Evolutionary conservation across 2,888 invertebrate genomes (phyloP).

Genomic region (Zaprionus lineosus): DNA sequence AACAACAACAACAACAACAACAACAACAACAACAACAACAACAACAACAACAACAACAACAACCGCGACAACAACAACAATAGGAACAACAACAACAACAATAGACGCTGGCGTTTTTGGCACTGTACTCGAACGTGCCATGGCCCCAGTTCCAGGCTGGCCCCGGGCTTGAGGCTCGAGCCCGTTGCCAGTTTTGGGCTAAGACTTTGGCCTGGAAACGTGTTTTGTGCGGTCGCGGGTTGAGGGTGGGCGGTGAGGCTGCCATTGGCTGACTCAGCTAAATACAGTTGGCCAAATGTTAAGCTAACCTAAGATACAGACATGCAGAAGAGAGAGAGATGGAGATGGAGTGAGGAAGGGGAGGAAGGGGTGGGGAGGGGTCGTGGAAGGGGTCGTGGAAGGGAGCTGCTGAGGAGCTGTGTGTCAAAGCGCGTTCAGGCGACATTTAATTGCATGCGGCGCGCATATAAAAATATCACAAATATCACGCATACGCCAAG

Average conservation of each 20-base stretch:
- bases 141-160: conserved; percentile 49
- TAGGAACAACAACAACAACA: conserved; percentile 5
- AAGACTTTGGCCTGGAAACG: conserved; percentile 61
- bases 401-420: too few species aligned
- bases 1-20: too few species aligned
- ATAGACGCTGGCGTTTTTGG: conserved; percentile 18
- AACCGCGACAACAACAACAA: too few species aligned
- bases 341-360: conserved; percentile 6
- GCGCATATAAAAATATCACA: conserved; percentile 17
- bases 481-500: conserved; percentile 67
- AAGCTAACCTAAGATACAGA: neutral
- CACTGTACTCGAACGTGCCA: conserved; percentile 41
- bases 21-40: neutral
- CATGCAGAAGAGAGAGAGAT: neutral
- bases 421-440: conserved; percentile 37
- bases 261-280: conserved; percentile 57
- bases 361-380: too few species aligned
- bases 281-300: conserved; percentile 21
- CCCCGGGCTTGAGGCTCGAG: conserved; percentile 1
- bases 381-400: too few species aligned
- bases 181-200: conserved; percentile 34
- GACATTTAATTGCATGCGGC: conserved; percentile 49
- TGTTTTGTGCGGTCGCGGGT: conserved; percentile 42
- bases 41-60: conserved; percentile 15
- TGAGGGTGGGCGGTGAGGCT: conserved; percentile 21